Percentiles rank a stretch among this genome's conserved stretches.
phyloP scores from a whole-genome alignment of 2,888 invertebrate species.

The Torymus tubicola region DNA sequence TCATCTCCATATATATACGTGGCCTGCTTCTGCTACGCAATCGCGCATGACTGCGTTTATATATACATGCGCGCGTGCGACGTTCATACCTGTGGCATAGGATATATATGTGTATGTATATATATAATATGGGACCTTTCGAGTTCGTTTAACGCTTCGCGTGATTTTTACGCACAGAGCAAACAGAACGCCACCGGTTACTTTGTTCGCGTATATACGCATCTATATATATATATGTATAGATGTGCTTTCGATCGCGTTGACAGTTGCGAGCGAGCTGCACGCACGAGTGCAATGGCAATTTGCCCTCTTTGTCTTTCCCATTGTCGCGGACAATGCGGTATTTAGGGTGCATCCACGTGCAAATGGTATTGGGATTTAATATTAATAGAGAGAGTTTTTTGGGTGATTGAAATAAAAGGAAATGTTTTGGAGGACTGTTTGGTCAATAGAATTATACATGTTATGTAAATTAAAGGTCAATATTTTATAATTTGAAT shows the following conservation, averaged over 20 bases:
- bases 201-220: conserved; percentile 6
- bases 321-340: neutral
- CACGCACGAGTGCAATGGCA: neutral
- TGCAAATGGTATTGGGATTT: too few relatives aligned
- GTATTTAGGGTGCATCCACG: too few relatives aligned
- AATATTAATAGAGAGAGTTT: neutral
- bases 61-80: neutral
- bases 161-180: conserved; percentile 47
- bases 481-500: too few relatives aligned
- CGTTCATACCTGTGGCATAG: conserved; percentile 41
- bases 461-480: too few relatives aligned
- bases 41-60: neutral
- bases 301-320: conserved; percentile 6
- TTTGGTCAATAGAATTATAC: too few relatives aligned
- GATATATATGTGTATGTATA: too few relatives aligned
- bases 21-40: too few relatives aligned
- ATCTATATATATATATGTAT: neutral
- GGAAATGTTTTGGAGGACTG: too few relatives aligned
- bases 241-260: conserved; percentile 15
- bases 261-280: neutral
- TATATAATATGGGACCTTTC: conserved; percentile 16
- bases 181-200: conserved; percentile 47
- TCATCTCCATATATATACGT: conserved; percentile 57
- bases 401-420: too few relatives aligned
- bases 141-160: conserved; percentile 57